Evolutionary conservation across 1,140 invertebrate species (phyloP), one percentile per base, ranked within the genome.

Genomic region (Heterodera carotae): DNA sequence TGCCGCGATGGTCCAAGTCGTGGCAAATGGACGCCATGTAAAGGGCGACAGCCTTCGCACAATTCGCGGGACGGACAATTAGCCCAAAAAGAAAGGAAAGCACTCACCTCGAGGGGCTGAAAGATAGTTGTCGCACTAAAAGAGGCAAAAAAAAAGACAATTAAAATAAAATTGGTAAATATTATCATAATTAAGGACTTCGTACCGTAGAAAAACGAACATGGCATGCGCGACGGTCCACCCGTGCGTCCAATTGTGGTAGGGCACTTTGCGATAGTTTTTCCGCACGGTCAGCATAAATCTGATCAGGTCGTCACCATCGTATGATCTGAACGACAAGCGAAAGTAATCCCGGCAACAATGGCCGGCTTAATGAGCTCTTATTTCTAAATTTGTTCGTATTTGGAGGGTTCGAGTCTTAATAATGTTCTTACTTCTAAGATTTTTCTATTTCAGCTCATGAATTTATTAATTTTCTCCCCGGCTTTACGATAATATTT

Each of bases 1-100:
- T 98, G 80, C 96, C 96, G 82, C 93, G 88, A 84, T 94, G 93
- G 89, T 98, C 96, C 80, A 98, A 91, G 90, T 98, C 96, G 88
- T 98, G 96, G 87, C 95, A 97, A 27, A 98, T 90, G 86, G 95
- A 97, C 59, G 94, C 95, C 79, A 98, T 95, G 84, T 96, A 93
- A 15, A 98, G 90, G 27, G 94, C 94, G 77, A 98, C 89, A 85
- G 94, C 94, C 90, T 98, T n/a, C n/a, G n/a, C n/a, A n/a, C n/a
- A 93, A 73, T 95, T 18, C 29, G 84, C 76, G 72, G 10, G 10
- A 39, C 4, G 36, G 10, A 29, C 36, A 22, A 62, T 43, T n/a
- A 43, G 75, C 25, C 4, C 12, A 53, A 33, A n/a, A 12, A 18
- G 59, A 31, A 68, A 64, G 60, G 22, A 25, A 33, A 36, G n/a